Base-by-base conservation (phyloP, 2,888 invertebrate genomes). In the Anorthoa munda region DNA sequence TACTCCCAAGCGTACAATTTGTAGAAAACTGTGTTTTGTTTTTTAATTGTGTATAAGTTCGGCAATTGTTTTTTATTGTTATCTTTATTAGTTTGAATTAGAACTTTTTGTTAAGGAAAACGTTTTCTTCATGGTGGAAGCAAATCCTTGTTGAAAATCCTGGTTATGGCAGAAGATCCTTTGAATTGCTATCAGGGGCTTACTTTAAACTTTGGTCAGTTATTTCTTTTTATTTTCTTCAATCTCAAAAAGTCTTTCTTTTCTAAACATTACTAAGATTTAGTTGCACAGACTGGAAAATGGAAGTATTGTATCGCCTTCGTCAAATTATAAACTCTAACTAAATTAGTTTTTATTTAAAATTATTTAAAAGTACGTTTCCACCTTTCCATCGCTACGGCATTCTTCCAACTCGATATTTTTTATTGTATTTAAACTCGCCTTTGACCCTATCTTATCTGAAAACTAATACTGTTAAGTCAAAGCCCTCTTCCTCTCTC, bases 1-100 rank as follows among this genome's bases (percentile, higher is more conserved):
- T 15, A 50, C 23, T 75, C 81, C 60, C 81, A 46, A 46, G 70
- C 64, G 76, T 18, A 39, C 13, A 45, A 67, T 79, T 72, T 48
- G 18, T 39, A 13, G 5, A 26, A 61, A n/a, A 65, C 26, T 39
- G 60, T 65, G 66, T 79, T 79, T 59, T 82, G 66, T 71, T 72
- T 81, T 79, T 79, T 75, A 82, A 82, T 82, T 76, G 80, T 67
- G n/a, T 46, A 61, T 50, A 72, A 83, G 51, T 76, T 70, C 5
- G n/a, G 61, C 51, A 68, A 68, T 81, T 71, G 83, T 71, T 77
- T 81, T 77, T 78, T 71, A 78, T 71, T 82, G 67, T 75, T 81
- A 68, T 75, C 65, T 82, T 78, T 82, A 82, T 71, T 77, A 59
- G 56, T 82, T 59, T 68, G 69, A 72, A 72, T 76, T 73, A 71